Conservation (phyloP, 2,113 vertebrate genomes). For the Brevimyrus niger region DNA sequence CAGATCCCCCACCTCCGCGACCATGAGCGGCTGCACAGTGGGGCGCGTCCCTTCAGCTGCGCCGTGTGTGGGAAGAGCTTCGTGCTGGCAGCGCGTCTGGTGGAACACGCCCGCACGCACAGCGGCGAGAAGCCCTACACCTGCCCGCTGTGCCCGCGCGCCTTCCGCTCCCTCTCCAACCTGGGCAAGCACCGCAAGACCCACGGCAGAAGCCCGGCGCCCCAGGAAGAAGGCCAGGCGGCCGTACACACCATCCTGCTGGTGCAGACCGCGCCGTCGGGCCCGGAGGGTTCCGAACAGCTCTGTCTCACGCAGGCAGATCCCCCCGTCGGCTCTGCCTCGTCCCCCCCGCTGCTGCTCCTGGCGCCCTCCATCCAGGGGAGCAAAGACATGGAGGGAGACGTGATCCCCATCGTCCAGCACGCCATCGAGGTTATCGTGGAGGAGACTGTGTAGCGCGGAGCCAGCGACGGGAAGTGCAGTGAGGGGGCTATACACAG, state of each 20-base stretch:
- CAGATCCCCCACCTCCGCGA: slow-evolving; percentile 36
- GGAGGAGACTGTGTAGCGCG: slow-evolving; percentile 24
- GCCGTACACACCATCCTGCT: slow-evolving; percentile 26
- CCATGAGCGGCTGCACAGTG: slow-evolving; percentile 32
- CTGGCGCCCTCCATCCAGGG: slow-evolving; percentile 13
- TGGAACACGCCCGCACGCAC: slow-evolving; percentile 37
- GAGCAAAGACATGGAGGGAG: not conserved
- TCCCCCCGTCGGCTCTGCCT: not conserved
- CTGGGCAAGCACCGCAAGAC: slow-evolving; percentile 38
- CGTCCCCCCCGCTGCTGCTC: slow-evolving; percentile 19
- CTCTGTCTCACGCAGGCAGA: not conserved
- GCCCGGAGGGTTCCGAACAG: not conserved
- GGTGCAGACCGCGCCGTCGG: slow-evolving; percentile 8
- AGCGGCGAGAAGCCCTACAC: slow-evolving; percentile 34
- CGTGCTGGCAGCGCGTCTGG: slow-evolving; percentile 32
- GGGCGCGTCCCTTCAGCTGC: slow-evolving; percentile 29
- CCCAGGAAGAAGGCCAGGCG: slow-evolving; percentile 4
- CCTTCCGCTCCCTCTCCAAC: slow-evolving; percentile 36
- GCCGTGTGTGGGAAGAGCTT: slow-evolving; percentile 26
- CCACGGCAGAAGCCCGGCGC: not conserved
- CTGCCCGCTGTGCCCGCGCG: slow-evolving; percentile 22
- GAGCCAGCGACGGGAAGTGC: not conserved
- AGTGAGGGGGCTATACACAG: not conserved
- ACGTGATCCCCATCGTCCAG: slow-evolving; percentile 16
- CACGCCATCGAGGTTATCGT: slow-evolving; percentile 31